phyloP scores from a whole-genome alignment of 2,113 vertebrate genomes.

The Notechis scutatus region DNA sequence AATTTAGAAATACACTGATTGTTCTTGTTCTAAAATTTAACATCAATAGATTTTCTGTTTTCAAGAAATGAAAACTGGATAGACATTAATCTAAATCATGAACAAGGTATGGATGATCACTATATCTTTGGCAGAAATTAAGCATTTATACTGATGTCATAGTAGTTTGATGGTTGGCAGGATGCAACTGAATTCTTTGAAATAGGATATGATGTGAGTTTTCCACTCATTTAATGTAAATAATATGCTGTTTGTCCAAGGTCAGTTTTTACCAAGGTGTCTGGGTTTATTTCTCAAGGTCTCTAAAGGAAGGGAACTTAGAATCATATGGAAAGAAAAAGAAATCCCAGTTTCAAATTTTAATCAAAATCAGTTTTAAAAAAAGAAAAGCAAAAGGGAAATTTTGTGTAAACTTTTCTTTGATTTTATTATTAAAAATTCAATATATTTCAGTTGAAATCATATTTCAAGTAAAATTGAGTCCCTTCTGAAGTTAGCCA shows the following conservation, averaged over 20 bases:
- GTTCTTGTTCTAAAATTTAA: background rate
- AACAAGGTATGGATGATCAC: background rate
- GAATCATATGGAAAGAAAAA: background rate
- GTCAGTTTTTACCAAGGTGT: background rate
- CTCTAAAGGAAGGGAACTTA: background rate
- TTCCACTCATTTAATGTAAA: background rate
- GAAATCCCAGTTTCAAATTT: background rate
- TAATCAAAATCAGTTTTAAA: background rate
- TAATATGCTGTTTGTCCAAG: background rate
- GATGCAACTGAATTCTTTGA: background rate
- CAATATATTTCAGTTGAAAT: background rate
- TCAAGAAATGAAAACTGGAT: background rate
- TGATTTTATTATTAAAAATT: background rate
- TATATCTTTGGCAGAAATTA: background rate
- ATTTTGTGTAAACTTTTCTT: background rate
- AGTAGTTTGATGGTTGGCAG: background rate
- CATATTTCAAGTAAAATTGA: background rate
- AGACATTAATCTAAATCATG: background rate
- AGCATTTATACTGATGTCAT: background rate
- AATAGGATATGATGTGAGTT: background rate
- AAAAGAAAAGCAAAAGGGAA: background rate
- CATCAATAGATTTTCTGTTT: background rate
- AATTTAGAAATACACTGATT: background rate
- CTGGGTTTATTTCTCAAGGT: background rate
- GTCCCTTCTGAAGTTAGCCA: background rate